phyloP scores from a whole-genome alignment of 1,140 invertebrate species.

The Drosophila tropicalis region DNA sequence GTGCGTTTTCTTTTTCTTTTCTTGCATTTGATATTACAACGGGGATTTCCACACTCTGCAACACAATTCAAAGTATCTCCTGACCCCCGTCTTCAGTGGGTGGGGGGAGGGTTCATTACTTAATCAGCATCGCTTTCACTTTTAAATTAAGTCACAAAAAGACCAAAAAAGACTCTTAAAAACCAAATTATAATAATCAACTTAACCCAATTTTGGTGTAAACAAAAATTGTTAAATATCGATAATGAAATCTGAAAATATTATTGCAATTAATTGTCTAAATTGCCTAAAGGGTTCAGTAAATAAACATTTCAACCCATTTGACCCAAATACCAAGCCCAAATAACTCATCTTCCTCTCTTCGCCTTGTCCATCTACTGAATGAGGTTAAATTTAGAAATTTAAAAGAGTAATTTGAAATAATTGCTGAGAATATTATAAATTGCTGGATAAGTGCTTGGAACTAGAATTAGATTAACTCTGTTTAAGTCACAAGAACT shows the following conservation, averaged over 20 bases:
- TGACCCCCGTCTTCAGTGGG: background rate
- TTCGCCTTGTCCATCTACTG: background rate
- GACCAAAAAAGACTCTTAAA: slow-evolving; percentile 16
- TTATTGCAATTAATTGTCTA: slow-evolving; percentile 22
- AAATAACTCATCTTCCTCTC: background rate
- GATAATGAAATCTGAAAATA: slow-evolving; percentile 49
- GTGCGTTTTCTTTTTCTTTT: background rate
- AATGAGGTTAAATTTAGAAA: background rate
- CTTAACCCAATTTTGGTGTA: slow-evolving; percentile 67
- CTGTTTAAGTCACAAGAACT: too few species aligned
- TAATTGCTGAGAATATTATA: too few species aligned
- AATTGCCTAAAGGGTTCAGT: slow-evolving; percentile 28
- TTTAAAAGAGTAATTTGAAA: background rate
- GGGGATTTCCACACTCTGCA: background rate
- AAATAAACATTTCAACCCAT: slow-evolving; percentile 33
- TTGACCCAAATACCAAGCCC: slow-evolving; percentile 74
- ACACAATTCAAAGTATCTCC: slow-evolving; percentile 16
- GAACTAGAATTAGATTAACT: too few species aligned
- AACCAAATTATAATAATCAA: slow-evolving; percentile 26
- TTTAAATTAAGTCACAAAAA: slow-evolving; percentile 79
- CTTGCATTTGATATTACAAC: slow-evolving; percentile 15
- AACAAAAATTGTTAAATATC: slow-evolving; percentile 39
- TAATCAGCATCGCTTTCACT: slow-evolving; percentile 71
- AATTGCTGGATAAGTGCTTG: too few species aligned
- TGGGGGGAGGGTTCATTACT: slow-evolving; percentile 38